phyloP scores from a whole-genome alignment of 2,113 vertebrate genomes.

The Excalfactoria chinensis region DNA sequence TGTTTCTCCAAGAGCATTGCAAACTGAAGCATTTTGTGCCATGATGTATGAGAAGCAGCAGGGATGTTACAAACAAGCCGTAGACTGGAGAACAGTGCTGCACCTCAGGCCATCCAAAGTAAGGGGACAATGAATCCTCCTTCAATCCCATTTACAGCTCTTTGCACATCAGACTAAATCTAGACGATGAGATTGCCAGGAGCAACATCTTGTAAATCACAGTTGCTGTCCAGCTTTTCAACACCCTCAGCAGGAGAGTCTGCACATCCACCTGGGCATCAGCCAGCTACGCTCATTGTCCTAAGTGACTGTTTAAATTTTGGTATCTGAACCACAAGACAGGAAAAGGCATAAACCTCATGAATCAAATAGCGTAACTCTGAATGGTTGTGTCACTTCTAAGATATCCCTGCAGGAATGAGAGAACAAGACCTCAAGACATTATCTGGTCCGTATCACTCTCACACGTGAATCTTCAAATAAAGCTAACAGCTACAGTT shows the following conservation, averaged over 20 bases:
- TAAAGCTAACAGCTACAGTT: neutral
- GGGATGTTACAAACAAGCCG: neutral
- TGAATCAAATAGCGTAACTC: neutral
- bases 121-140: slow-evolving; percentile 7
- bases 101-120: neutral
- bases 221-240: slow-evolving; percentile 11
- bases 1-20: neutral
- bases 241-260: neutral
- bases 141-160: neutral
- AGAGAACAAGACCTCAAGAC: neutral
- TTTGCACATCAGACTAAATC: neutral
- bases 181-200: neutral
- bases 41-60: neutral
- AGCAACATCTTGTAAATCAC: neutral
- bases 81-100: neutral
- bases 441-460: neutral
- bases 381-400: neutral
- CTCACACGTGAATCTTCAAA: neutral
- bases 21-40: neutral
- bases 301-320: neutral
- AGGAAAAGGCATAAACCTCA: neutral
- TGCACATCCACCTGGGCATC: neutral
- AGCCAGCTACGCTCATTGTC: neutral
- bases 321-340: neutral
- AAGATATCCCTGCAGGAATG: neutral